Evolutionary conservation across 92 coral and sea anemone species (phyloP).

Genomic region (Phenganax subtilis): DNA sequence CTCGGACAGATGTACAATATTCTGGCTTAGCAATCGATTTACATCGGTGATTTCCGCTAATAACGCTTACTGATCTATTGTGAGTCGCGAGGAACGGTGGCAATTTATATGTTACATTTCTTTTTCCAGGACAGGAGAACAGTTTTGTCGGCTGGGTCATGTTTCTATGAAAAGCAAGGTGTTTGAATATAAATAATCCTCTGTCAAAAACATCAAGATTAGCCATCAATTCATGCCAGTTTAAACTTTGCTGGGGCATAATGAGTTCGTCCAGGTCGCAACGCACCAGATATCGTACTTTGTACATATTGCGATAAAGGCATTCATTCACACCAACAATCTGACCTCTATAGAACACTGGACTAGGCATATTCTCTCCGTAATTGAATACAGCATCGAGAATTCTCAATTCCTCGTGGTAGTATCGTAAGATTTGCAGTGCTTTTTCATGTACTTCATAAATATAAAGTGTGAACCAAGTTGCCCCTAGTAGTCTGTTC

Average conservation of each 20-base stretch:
- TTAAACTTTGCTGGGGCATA: background rate
- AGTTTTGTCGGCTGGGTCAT: background rate
- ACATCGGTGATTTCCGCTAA: background rate
- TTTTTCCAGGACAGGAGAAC: background rate
- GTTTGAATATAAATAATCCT: background rate
- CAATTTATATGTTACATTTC: background rate
- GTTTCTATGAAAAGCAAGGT: slow-evolving; percentile 23
- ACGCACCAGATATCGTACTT: background rate
- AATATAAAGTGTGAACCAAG: slow-evolving; percentile 17
- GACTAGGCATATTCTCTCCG: slow-evolving; percentile 15
- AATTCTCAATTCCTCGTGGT: background rate
- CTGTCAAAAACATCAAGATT: background rate
- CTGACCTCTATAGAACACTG: slow-evolving; percentile 5
- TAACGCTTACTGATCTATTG: slow-evolving; percentile 16
- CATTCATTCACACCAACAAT: slow-evolving; percentile 14
- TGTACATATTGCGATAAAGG: slow-evolving; percentile 24
- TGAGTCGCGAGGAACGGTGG: slow-evolving; percentile 1
- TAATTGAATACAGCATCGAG: slow-evolving; percentile 7
- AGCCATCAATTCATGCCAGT: slow-evolving; percentile 7
- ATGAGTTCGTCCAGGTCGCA: slow-evolving; percentile 26
- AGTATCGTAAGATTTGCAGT: background rate
- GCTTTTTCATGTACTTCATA: background rate
- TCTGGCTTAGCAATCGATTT: slow-evolving; percentile 17
- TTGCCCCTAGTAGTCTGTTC: slow-evolving; percentile 18
- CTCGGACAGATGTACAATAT: background rate